Evolutionary conservation across 2,113 vertebrate genomes (phyloP).

Genomic region (Chiloscyllium plagiosum): DNA sequence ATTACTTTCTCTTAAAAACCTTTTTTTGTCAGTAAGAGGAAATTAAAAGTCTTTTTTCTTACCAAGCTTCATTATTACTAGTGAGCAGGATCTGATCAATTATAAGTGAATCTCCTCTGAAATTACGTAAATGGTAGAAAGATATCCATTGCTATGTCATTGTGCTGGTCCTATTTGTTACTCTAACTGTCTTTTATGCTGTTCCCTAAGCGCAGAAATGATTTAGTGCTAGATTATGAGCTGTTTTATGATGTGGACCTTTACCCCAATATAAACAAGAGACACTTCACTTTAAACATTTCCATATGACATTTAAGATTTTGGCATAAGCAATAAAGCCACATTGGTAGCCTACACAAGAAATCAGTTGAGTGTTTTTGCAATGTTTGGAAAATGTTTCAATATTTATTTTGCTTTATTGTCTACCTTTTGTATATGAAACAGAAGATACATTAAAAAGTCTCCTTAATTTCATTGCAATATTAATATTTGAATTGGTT

Average conservation of each 20-base stretch:
- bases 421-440: background rate
- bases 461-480: background rate
- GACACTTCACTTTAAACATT: background rate
- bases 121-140: background rate
- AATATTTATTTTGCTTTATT: background rate
- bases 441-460: background rate
- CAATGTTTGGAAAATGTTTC: background rate
- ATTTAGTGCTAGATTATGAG: background rate
- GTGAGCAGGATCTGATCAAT: background rate
- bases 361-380: background rate
- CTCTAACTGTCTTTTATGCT: background rate
- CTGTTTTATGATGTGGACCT: background rate
- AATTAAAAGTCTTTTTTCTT: background rate
- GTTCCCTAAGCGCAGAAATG: background rate
- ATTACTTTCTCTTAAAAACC: background rate
- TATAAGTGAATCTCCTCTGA: background rate
- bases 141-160: background rate
- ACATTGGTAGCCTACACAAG: background rate
- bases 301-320: background rate
- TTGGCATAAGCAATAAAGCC: background rate
- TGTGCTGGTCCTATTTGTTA: background rate
- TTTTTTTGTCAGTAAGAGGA: background rate
- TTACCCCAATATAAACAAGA: background rate
- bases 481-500: background rate
- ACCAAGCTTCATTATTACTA: background rate